Evolutionary conservation across 2,113 vertebrate genomes (phyloP), one percentile per base, ranked within the genome.

Genomic region (Xenopus laevis): DNA sequence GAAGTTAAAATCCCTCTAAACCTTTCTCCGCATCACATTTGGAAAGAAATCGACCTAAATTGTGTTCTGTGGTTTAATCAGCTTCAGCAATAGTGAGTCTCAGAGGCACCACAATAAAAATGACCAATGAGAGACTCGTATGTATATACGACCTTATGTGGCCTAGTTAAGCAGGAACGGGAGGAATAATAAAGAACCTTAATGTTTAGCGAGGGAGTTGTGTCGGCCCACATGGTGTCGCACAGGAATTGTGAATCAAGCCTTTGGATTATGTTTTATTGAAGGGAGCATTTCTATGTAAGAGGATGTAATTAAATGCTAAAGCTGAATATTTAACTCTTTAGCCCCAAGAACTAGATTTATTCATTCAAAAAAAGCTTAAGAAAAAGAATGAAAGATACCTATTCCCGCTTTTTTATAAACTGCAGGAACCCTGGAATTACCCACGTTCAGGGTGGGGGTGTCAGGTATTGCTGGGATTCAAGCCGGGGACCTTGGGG

Each of bases 1-100:
- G 58, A 10, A 71, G 57, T 72, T 65, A 65, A 23, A 57, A 72
- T 57, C 11, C 50, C 61, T 12, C 62, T 72, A 52, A 65, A 57
- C 23, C 50, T 65, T 57, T 33, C n/a, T 45, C n/a, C 2, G 21
- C 21, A 23, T 7, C 61, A 72, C 15, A 12, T 10, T n/a, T 27
- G 44, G 47, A 65, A 57, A 33, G n/a, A 45, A 16, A 40, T 23
- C 17, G 10, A 47, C 60, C 60, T 52, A 18, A 13, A 53, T 44
- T 57, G 17, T 15, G 46, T 45, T 46, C 46, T 33, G 6, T 53
- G 16, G 15, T 55, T 71, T 71, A 71, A 71, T 71, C 44, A 57
- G 52, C 52, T 27, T 13, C 18, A 71, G 11, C 13, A 9, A 50
- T 13, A 23, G 46, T 13, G 13, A 21, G 62, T 33, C 61, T 52